These are phyloP conservation scores for Cirrhinus molitorella DNA, from an alignment of 2,797 vertebrate genomes.

Conservation along the genomic window DNA sequence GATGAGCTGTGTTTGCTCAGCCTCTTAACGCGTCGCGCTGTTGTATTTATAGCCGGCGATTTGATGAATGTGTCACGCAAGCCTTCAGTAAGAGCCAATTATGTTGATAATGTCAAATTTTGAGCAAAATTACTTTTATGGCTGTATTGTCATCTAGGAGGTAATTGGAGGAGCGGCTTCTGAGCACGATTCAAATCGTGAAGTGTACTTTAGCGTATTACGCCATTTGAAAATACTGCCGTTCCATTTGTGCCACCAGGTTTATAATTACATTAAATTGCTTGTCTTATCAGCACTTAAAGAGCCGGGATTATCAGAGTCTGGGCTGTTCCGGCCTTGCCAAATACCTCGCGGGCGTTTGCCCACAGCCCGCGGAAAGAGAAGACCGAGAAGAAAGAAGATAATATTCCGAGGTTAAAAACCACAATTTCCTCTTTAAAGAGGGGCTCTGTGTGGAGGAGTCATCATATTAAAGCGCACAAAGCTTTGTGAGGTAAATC, in stretches of 20 bases:
- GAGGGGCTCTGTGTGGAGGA: slow-evolving; percentile 73
- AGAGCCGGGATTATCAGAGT: slow-evolving; percentile 83
- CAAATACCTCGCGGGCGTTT: slow-evolving; percentile 78
- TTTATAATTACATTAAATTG: slow-evolving; percentile 88
- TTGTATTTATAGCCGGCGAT: slow-evolving; percentile 87
- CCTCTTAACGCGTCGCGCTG: slow-evolving; percentile 82
- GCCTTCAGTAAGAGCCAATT: slow-evolving; percentile 92
- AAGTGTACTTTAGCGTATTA: slow-evolving; percentile 73
- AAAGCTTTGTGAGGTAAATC: slow-evolving; percentile 78
- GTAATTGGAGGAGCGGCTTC: slow-evolving; percentile 80
- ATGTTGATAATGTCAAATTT: slow-evolving; percentile 99
- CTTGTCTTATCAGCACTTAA: slow-evolving; percentile 82
- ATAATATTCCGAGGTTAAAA: slow-evolving; percentile 84
- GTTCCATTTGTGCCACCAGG: slow-evolving; percentile 78
- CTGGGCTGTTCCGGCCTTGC: slow-evolving; percentile 76
- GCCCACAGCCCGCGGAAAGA: slow-evolving; percentile 77
- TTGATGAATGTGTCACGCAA: slow-evolving; percentile 93
- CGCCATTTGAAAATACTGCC: slow-evolving; percentile 78
- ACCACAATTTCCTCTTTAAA: slow-evolving; percentile 83
- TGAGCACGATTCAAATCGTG: slow-evolving; percentile 77
- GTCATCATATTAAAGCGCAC: slow-evolving; percentile 74
- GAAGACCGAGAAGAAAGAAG: slow-evolving; percentile 69
- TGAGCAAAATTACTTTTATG: slow-evolving; percentile 85
- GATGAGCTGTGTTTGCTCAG: slow-evolving; percentile 86
- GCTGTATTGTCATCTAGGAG: slow-evolving; percentile 80